Conservation (phyloP, 2,888 invertebrate species). For the Stratiomys singularior region DNA sequence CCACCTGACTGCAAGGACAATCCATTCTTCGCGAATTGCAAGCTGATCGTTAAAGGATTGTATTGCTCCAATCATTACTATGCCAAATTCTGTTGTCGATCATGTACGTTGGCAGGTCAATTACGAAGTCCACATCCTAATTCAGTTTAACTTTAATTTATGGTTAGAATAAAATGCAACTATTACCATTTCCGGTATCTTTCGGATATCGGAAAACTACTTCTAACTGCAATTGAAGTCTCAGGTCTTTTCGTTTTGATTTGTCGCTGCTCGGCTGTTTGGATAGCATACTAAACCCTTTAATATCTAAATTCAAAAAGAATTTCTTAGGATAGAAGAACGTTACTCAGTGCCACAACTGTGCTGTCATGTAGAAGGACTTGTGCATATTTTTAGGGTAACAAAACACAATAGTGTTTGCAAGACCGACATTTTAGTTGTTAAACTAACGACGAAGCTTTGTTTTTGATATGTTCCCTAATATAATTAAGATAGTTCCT, state of each 20-base stretch:
- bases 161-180: constrained; percentile 24
- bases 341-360: neutral
- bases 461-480: neutral
- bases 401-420: neutral
- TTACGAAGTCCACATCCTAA: constrained; percentile 65
- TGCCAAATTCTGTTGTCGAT: constrained; percentile 92
- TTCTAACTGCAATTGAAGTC: constrained; percentile 19
- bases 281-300: neutral
- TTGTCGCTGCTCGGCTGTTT: neutral
- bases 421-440: neutral
- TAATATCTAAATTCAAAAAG: neutral
- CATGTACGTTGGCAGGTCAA: constrained; percentile 89
- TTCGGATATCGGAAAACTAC: neutral
- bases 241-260: constrained; percentile 18
- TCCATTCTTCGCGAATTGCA: constrained; percentile 88
- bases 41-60: constrained; percentile 83
- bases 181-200: constrained; percentile 31
- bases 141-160: constrained; percentile 50
- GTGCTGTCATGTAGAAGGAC: neutral
- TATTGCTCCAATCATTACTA: constrained; percentile 93
- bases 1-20: constrained; percentile 88
- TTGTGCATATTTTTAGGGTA: neutral
- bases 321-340: neutral
- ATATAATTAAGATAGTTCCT: no score
- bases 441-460: neutral